Evolutionary conservation across 2,113 vertebrate genomes (phyloP).

Genomic region (Mugil cephalus): DNA sequence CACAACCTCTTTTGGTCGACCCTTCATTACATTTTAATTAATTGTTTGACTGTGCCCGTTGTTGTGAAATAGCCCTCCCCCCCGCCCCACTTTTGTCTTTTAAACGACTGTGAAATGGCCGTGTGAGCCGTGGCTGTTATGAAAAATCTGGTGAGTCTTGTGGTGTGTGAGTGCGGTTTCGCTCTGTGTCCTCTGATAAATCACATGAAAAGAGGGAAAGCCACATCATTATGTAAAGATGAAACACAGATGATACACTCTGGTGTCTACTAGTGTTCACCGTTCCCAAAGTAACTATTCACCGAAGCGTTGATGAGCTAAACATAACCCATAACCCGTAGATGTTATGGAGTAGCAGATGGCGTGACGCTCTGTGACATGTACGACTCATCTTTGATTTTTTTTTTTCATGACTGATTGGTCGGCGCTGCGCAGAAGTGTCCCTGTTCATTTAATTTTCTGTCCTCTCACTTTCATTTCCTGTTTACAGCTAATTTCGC

Average conservation of each 20-base stretch:
- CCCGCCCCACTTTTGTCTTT: constrained; percentile 4
- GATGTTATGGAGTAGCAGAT: neutral
- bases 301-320: neutral
- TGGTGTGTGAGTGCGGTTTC: constrained; percentile 52
- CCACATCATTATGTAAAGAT: constrained; percentile 42
- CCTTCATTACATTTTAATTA: constrained; percentile 13
- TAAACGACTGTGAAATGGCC: constrained; percentile 29
- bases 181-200: constrained; percentile 39
- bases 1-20: neutral
- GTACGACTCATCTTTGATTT: neutral
- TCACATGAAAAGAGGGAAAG: constrained; percentile 56
- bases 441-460: constrained; percentile 30
- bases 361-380: neutral
- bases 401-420: neutral
- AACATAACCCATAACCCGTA: neutral
- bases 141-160: constrained; percentile 29
- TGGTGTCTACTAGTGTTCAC: neutral
- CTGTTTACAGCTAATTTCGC: constrained; percentile 64
- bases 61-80: neutral
- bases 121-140: constrained; percentile 22
- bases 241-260: constrained; percentile 39
- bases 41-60: constrained; percentile 1
- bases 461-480: constrained; percentile 54
- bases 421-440: neutral
- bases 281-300: neutral